phyloP scores from a whole-genome alignment of 2,113 vertebrate species.

The Trichomycterus rosablanca region DNA sequence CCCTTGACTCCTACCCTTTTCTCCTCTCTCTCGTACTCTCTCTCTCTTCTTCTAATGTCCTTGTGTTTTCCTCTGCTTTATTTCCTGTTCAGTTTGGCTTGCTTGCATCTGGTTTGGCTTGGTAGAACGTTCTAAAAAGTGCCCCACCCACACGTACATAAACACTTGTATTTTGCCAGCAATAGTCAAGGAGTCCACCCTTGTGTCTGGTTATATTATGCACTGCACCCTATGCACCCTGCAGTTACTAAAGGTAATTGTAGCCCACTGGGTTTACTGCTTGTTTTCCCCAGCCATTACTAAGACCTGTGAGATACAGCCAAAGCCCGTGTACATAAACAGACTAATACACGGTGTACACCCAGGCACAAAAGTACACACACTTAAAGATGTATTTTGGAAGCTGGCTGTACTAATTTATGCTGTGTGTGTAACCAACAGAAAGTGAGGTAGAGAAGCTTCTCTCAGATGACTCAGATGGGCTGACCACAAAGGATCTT shows the following conservation, averaged over 20 bases:
- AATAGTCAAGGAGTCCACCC: slow-evolving; percentile 58
- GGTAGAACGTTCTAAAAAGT: slow-evolving; percentile 12
- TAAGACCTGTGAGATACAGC: slow-evolving; percentile 49
- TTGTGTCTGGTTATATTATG: slow-evolving; percentile 50
- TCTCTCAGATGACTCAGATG: slow-evolving; percentile 81
- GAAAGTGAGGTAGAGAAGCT: slow-evolving; percentile 82
- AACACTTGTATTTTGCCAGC: slow-evolving; percentile 49
- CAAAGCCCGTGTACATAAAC: slow-evolving; percentile 10
- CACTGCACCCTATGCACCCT: slow-evolving; percentile 52
- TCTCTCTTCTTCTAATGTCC: not conserved
- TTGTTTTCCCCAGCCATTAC: slow-evolving; percentile 59
- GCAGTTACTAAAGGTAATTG: slow-evolving; percentile 70
- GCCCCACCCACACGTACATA: slow-evolving; percentile 9
- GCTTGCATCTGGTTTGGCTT: slow-evolving; percentile 36
- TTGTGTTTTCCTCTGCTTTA: not conserved
- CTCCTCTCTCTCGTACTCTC: slow-evolving; percentile 10
- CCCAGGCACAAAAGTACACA: slow-evolving; percentile 20
- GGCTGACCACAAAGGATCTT: slow-evolving; percentile 86
- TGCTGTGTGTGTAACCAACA: slow-evolving; percentile 49
- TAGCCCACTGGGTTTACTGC: slow-evolving; percentile 58
- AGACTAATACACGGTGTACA: not conserved
- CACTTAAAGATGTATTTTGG: not conserved
- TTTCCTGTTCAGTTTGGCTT: slow-evolving; percentile 23
- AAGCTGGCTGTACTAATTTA: slow-evolving; percentile 3
- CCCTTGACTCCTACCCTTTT: no score